Conservation (phyloP, 2,888 invertebrate species). For the Agrochola lychnidis region DNA sequence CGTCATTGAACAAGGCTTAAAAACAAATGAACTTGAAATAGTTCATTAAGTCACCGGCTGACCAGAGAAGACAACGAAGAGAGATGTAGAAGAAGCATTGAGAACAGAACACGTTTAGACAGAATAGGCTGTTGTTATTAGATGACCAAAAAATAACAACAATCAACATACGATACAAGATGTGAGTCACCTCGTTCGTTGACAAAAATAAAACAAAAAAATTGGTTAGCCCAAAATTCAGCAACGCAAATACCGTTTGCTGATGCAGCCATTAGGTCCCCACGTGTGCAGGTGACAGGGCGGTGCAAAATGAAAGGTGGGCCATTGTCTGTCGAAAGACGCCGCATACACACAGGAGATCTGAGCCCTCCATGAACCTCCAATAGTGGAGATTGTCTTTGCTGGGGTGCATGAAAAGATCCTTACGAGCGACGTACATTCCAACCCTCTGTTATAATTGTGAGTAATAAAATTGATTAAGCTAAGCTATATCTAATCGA, state of each 20-base stretch:
- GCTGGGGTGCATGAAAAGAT: neutral
- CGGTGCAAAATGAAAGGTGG: no score
- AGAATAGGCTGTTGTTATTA: neutral
- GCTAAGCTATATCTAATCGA: neutral
- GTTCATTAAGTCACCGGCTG: neutral
- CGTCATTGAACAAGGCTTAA: no score
- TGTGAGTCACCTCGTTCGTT: neutral
- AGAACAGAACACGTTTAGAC: neutral
- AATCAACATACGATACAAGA: neutral
- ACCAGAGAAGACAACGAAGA: neutral
- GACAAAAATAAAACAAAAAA: neutral
- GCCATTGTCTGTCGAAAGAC: neutral
- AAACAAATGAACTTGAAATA: no score
- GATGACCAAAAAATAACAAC: neutral
- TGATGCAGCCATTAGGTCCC: no score
- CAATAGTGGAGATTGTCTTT: neutral
- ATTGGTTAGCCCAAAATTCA: neutral
- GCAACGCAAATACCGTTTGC: neutral
- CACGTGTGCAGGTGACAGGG: no score
- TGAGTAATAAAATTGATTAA: neutral
- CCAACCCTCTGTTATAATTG: neutral
- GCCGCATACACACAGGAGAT: neutral
- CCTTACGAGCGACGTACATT: neutral
- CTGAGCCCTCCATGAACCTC: neutral
- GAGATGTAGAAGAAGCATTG: neutral